Conservation (phyloP, 1,140 invertebrate genomes). For the Pteromalus puparum region DNA sequence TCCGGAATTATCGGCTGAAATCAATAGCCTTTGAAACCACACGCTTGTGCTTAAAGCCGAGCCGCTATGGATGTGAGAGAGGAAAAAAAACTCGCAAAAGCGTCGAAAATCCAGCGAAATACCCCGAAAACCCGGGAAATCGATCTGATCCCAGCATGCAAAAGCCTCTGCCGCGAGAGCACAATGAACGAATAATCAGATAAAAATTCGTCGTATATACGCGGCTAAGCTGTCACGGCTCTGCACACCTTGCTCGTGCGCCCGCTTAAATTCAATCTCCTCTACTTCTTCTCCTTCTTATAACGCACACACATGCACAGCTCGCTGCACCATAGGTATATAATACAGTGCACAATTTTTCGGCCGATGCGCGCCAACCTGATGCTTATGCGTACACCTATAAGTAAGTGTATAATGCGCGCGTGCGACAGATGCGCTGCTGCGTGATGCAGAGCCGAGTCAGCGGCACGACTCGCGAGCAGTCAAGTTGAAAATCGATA, state of each 20-base stretch:
- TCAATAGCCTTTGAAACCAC: not conserved
- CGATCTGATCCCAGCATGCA: not conserved
- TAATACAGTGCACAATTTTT: not conserved
- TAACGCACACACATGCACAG: not conserved
- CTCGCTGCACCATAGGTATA: not conserved
- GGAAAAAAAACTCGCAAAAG: not conserved
- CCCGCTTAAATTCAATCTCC: constrained; percentile 19
- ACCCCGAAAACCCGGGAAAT: constrained; percentile 9
- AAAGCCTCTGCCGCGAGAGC: not conserved
- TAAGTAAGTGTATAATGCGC: not conserved
- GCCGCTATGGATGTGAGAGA: not conserved
- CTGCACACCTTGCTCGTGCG: not conserved
- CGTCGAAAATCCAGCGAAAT: not conserved
- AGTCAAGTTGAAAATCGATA: constrained; percentile 53
- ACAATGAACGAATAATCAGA: constrained; percentile 29
- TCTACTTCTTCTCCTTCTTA: not conserved
- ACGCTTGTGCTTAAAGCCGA: not conserved
- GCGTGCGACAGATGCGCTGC: constrained; percentile 43
- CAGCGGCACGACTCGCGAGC: not conserved
- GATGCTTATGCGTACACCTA: not conserved
- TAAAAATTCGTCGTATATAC: constrained; percentile 8
- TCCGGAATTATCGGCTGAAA: no score
- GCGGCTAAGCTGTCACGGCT: not conserved
- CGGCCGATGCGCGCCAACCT: not conserved
- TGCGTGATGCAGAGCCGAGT: not conserved